Evolutionary conservation across 1,140 invertebrate genomes (phyloP).

Genomic region (Drosophila paulistorum): DNA sequence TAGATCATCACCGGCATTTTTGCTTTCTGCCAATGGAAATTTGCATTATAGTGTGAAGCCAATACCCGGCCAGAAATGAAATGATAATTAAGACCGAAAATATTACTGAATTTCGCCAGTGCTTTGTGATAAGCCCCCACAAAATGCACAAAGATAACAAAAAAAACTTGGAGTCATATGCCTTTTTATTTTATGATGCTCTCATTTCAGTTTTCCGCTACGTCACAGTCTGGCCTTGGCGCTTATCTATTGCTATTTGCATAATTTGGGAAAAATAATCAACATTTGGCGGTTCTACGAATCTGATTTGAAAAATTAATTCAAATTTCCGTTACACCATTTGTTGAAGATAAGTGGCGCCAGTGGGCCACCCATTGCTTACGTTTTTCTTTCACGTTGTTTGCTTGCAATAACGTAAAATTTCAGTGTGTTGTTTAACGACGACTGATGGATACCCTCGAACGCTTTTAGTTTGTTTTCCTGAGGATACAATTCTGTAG

Average conservation of each 20-base stretch:
- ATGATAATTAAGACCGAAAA: conserved; percentile 33
- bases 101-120: conserved; percentile 26
- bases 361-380: conserved; percentile 27
- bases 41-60: conserved; percentile 69
- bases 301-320: not conserved
- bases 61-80: conserved; percentile 12
- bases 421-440: conserved; percentile 1
- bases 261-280: not conserved
- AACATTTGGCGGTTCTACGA: no score
- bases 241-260: conserved; percentile 4
- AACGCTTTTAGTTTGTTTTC: no score
- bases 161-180: conserved; percentile 31
- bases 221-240: not conserved
- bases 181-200: not conserved
- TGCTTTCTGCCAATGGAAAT: conserved; percentile 33
- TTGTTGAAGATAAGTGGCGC: conserved; percentile 41
- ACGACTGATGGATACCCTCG: not conserved
- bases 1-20: conserved; percentile 64
- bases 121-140: conserved; percentile 30
- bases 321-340: conserved; percentile 4
- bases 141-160: conserved; percentile 29
- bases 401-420: not conserved
- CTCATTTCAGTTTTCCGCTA: conserved; percentile 7
- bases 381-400: conserved; percentile 4
- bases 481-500: no score